Evolutionary conservation across 2,113 vertebrate genomes (phyloP), one percentile per base, ranked within the genome.

Genomic region (Datnioides undecimradiatus): DNA sequence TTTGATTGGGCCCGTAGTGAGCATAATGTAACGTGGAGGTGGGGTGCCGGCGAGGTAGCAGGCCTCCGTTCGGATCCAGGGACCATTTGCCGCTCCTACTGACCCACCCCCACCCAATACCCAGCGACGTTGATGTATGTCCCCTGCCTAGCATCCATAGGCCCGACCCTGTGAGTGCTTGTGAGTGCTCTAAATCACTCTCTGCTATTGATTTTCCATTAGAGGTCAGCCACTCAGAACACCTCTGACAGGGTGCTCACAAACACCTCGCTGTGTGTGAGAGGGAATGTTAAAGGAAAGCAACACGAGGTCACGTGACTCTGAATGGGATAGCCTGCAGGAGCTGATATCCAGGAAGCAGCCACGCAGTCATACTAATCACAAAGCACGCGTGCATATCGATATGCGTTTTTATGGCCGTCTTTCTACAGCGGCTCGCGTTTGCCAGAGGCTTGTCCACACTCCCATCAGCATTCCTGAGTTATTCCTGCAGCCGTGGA

Each of bases 141-240:
- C 66, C 58, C 11, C 58, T 72, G 58, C 73, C 82, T 75, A 29
- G 57, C 82, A 60, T 88, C 86, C 75, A 51, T 45, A 69, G 86
- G 82, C 36, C 52, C 8, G 82, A 88, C 84, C 83, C 85, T 51
- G 82, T 57, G 87, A 91, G 91, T 84, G 91, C 88, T 74, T 85
- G 75, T 83, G 90, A 91, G 85, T 60, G 84, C 90, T 83, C 90
- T 94, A 94, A 94, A 94, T 95, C 94, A 93, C 89, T 90, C 76
- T 3, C 31, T 4, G 5, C 11, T 91, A 95, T 95, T 77, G 93
- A 95, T 95, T 93, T 88, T 89, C 79, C 80, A 87, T 93, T 91
- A 79, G 79, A 82, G 87, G 91, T 93, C 90, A 80, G 87, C 88
- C 84, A 57, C 81, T 87, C 65, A 63, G 69, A 88, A 79, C 90